Conservation (phyloP, 2,113 vertebrate species). For the Caranx melampygus region DNA sequence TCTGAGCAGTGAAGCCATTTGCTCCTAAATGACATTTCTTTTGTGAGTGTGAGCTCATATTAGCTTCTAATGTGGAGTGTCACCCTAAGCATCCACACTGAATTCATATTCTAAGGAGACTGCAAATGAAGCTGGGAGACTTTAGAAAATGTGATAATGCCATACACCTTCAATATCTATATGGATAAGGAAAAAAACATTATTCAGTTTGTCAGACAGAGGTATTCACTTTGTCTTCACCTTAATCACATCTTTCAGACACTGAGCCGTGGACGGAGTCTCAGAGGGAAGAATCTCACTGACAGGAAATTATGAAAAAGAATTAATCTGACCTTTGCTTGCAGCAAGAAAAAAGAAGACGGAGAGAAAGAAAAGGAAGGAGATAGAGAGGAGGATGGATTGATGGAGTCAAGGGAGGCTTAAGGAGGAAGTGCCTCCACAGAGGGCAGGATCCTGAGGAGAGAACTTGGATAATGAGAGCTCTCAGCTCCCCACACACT, state of each 20-base stretch:
- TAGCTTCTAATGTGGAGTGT: conserved; percentile 54
- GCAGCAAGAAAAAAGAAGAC: conserved; percentile 45
- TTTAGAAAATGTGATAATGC: conserved; percentile 57
- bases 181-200: conserved; percentile 31
- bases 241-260: conserved; percentile 77
- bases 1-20: conserved; percentile 46
- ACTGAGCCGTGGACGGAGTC: conserved; percentile 54
- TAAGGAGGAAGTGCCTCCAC: conserved; percentile 56
- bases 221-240: conserved; percentile 64
- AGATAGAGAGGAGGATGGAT: conserved; percentile 21
- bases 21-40: conserved; percentile 63
- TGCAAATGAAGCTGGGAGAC: conserved; percentile 30
- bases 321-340: conserved; percentile 80
- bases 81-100: conserved; percentile 34
- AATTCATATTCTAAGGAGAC: conserved; percentile 38
- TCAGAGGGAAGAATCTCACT: conserved; percentile 64
- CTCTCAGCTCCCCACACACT: conserved; percentile 53
- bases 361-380: conserved; percentile 12
- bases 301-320: conserved; percentile 79
- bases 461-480: conserved; percentile 73
- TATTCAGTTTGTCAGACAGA: conserved; percentile 60
- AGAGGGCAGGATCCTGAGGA: conserved; percentile 68
- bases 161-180: conserved; percentile 33
- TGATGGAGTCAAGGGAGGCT: conserved; percentile 54
- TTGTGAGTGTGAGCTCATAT: conserved; percentile 52